Conservation (phyloP, 2,113 vertebrate genomes). For the Kryptolebias marmoratus region DNA sequence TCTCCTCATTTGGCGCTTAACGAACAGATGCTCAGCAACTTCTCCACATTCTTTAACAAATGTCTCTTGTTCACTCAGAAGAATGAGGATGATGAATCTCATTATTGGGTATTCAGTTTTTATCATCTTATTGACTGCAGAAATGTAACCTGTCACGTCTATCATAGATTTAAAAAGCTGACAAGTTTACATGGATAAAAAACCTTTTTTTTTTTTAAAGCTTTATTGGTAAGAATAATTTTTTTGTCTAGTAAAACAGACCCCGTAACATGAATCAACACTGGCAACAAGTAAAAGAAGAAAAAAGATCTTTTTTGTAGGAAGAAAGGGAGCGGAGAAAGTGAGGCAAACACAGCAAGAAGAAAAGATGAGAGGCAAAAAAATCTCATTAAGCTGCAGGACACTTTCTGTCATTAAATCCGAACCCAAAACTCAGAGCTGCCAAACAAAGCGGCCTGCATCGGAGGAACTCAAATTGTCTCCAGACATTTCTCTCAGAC, state of each 20-base stretch:
- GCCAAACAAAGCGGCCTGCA: constrained; percentile 16
- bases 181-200: constrained; percentile 21
- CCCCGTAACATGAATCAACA: constrained; percentile 20
- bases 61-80: constrained; percentile 29
- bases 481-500: constrained; percentile 25
- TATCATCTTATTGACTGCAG: constrained; percentile 16
- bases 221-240: constrained; percentile 26
- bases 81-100: constrained; percentile 13
- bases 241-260: constrained; percentile 15
- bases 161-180: neutral
- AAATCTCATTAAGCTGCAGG: constrained; percentile 36
- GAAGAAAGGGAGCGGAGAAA: constrained; percentile 11
- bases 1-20: constrained; percentile 34
- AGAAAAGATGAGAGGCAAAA: constrained; percentile 20
- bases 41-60: constrained; percentile 17
- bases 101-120: constrained; percentile 7
- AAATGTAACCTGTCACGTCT: neutral
- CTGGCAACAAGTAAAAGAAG: neutral
- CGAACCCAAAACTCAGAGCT: constrained; percentile 4
- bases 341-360: constrained; percentile 24
- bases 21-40: constrained; percentile 49
- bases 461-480: constrained; percentile 47
- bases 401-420: constrained; percentile 57
- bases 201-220: neutral
- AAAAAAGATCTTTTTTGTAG: constrained; percentile 7